Evolutionary conservation across 1,140 invertebrate species (phyloP), one percentile per base, ranked within the genome.

Genomic region (Centruroides sculpturatus): DNA sequence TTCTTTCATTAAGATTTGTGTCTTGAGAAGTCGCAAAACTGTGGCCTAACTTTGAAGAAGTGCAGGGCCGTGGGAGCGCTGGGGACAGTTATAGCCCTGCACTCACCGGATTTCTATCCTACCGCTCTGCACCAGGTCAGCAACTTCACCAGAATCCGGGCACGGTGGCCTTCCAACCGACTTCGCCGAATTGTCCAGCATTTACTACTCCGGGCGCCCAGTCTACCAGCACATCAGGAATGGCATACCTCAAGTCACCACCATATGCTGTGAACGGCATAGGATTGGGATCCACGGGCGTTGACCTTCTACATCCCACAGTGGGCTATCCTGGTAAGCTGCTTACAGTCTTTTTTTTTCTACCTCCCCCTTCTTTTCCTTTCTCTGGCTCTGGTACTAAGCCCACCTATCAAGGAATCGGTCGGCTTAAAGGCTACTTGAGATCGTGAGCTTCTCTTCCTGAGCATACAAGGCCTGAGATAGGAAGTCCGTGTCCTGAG

Each of bases 201-300:
- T 66, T 66, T 55, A 50, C 61, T 35, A 47, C 62, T 12, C 41
- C 41, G 41, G 65, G 65, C 50, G 56, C 56, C 41, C 57, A 60
- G 47, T 56, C 55, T 60, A 58, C 65, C 0, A 54, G 53, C 13
- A 48, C 65, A 47, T 46, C 69, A 53, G 72, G 71, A 61, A 74
- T 76, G 72, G 70, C 73, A 36, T 75, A 73, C 64, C 67, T 67
- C 57, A 72, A 73, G 60, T 68, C 68, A 12, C 59, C 69, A 11
- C 73, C 73, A 35, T 76, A 75, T 66, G 69, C 72, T 11, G 73
- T 76, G 59, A 76, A 76, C 63, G 74, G 73, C 53, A 70, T 76
- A 47, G 74, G 73, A 50, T 64, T 75, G 23, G 69, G 71, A 13
- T 69, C 71, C 8, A 68, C 72, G 4, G 71, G 71, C 47, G 69